A percentile compares a stretch with the other conserved stretches of the same genome.
Conservation (phyloP, 2,888 invertebrate species). For the Brassicogethes aeneus region DNA sequence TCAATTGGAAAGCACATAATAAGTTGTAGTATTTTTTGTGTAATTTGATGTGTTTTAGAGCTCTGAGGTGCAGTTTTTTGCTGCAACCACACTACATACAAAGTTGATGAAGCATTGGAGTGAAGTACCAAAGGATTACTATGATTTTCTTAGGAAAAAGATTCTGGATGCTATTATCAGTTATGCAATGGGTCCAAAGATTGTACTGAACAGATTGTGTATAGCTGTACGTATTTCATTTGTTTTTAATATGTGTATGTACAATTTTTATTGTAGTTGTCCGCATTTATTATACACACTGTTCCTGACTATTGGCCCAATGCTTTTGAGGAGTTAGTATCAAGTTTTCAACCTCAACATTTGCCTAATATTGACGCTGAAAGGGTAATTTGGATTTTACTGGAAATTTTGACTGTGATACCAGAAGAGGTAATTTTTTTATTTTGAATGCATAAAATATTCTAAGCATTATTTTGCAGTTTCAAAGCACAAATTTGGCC, state of each 20-base stretch:
- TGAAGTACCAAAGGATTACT: conserved; percentile 74
- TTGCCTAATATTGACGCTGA: conserved; percentile 51
- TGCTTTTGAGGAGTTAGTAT: conserved; percentile 67
- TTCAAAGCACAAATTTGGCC: conserved; percentile 41
- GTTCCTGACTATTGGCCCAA: conserved; percentile 49
- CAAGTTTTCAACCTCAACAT: conserved; percentile 43
- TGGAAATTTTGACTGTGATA: conserved; percentile 78
- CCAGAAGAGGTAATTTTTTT: conserved; percentile 68
- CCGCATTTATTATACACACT: conserved; percentile 71
- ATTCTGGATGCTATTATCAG: conserved; percentile 68
- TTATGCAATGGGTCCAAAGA: conserved; percentile 73
- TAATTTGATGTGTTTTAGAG: too few relatives aligned
- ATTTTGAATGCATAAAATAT: conserved; percentile 44
- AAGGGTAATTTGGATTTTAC: conserved; percentile 56
- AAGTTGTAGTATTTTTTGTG: too few relatives aligned
- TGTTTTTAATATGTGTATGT: not conserved
- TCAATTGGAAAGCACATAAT: too few relatives aligned
- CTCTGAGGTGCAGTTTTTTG: conserved; percentile 89
- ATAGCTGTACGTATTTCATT: conserved; percentile 61
- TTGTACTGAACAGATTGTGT: conserved; percentile 78
- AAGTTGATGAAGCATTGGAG: conserved; percentile 84
- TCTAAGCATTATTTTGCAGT: conserved; percentile 32
- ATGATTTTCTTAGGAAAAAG: conserved; percentile 66
- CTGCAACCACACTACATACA: conserved; percentile 80
- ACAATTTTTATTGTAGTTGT: conserved; percentile 51